Conservation (phyloP, 1,140 invertebrate genomes). For the Anastrepha obliqua region DNA sequence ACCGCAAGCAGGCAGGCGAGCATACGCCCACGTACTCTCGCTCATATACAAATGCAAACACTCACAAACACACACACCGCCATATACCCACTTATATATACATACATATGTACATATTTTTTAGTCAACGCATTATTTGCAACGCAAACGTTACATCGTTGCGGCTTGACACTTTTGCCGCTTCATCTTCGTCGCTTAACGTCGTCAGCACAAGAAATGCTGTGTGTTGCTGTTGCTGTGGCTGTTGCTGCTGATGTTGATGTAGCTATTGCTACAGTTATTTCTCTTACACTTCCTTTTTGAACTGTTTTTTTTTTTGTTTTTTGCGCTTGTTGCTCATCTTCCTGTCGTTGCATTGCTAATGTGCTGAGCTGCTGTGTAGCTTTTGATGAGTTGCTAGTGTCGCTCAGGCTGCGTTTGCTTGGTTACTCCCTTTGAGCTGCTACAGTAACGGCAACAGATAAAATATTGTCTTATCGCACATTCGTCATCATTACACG, state of each 20-base stretch:
- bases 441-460: neutral
- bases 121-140: neutral
- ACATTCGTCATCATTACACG: slow-evolving; percentile 13
- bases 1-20: neutral
- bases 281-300: neutral
- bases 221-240: neutral
- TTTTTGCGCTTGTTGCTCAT: slow-evolving; percentile 5
- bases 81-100: no score
- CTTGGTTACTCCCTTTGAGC: neutral
- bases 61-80: no score
- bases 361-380: neutral
- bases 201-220: neutral
- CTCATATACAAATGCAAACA: no score
- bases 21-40: neutral
- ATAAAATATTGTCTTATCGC: slow-evolving; percentile 22
- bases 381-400: neutral
- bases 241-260: neutral
- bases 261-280: neutral
- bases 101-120: no score
- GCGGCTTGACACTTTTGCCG: slow-evolving; percentile 31
- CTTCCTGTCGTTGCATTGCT: neutral
- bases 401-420: neutral
- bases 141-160: slow-evolving; percentile 22
- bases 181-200: slow-evolving; percentile 33
- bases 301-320: neutral